Evolutionary conservation across 1,140 invertebrate genomes (phyloP).

Genomic region (Chironomus tepperi): DNA sequence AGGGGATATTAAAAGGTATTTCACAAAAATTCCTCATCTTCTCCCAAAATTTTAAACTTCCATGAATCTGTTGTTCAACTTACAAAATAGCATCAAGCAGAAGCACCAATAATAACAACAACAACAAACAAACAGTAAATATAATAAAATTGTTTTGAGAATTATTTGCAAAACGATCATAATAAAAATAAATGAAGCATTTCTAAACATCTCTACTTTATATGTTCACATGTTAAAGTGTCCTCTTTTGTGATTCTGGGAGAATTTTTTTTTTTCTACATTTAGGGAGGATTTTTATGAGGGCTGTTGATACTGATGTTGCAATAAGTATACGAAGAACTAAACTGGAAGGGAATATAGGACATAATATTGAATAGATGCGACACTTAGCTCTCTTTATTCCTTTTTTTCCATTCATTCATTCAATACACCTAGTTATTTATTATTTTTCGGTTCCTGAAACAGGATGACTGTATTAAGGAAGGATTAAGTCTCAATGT

Average conservation of each 20-base stretch:
- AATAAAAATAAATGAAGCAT: conserved; percentile 24
- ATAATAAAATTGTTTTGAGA: conserved; percentile 21
- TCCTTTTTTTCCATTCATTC: not conserved
- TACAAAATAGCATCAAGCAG: not conserved
- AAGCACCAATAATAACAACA: not conserved
- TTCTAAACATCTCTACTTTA: conserved; percentile 1
- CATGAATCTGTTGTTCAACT: too few species aligned
- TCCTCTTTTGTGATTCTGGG: not conserved
- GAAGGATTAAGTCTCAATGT: conserved; percentile 14
- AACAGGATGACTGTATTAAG: conserved; percentile 22
- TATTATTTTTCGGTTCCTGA: not conserved
- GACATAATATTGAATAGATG: conserved; percentile 5
- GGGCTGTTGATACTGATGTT: not conserved
- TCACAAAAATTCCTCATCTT: too few species aligned
- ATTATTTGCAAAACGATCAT: conserved; percentile 21
- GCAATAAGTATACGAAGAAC: not conserved
- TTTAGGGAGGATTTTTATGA: conserved; percentile 9
- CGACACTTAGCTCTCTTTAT: not conserved
- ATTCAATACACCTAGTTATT: conserved; percentile 8
- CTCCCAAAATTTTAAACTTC: too few species aligned
- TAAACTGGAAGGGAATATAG: not conserved
- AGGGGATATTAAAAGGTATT: too few species aligned
- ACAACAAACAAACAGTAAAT: not conserved
- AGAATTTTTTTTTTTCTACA: too few species aligned
- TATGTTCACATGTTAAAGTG: conserved; percentile 21